Evolutionary conservation across 30 jellyfish, hydroid and myxozoan genomes (phyloP).

Genomic region (Cassiopea andromeda): DNA sequence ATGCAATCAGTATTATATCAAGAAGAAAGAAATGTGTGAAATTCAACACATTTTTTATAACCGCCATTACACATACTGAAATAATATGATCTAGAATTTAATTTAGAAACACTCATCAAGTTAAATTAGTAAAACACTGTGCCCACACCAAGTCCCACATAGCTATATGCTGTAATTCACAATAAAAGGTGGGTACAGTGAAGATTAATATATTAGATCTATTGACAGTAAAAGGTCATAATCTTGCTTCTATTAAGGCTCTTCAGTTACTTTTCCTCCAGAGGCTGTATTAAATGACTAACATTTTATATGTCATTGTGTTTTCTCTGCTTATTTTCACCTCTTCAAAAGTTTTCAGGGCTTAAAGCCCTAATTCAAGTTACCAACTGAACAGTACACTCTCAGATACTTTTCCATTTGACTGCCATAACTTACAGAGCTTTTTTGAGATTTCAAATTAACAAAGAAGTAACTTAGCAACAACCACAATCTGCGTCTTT

Average conservation of each 20-base stretch:
- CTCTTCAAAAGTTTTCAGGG: not conserved
- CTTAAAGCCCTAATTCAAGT: not conserved
- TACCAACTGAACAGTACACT: not conserved
- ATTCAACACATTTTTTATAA: too few species aligned
- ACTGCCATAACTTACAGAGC: not conserved
- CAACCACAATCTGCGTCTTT: slow-evolving; percentile 83
- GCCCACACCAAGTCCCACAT: not conserved
- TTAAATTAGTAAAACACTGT: not conserved
- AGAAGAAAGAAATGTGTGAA: too few species aligned
- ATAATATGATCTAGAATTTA: too few species aligned
- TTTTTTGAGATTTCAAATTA: not conserved
- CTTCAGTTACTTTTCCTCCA: not conserved
- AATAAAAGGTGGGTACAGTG: not conserved
- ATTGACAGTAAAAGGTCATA: not conserved
- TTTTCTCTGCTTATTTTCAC: too few species aligned
- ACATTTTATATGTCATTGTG: too few species aligned
- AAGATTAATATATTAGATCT: not conserved
- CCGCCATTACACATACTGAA: too few species aligned
- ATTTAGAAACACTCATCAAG: too few species aligned
- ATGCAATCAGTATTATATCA: too few species aligned
- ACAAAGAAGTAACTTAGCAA: slow-evolving; percentile 47
- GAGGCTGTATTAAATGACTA: too few species aligned
- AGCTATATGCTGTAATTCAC: not conserved
- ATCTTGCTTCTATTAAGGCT: not conserved
- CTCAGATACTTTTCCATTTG: not conserved